Evolutionary conservation across 2,797 vertebrate genomes (phyloP).

Genomic region (Crocidura indochinensis): DNA sequence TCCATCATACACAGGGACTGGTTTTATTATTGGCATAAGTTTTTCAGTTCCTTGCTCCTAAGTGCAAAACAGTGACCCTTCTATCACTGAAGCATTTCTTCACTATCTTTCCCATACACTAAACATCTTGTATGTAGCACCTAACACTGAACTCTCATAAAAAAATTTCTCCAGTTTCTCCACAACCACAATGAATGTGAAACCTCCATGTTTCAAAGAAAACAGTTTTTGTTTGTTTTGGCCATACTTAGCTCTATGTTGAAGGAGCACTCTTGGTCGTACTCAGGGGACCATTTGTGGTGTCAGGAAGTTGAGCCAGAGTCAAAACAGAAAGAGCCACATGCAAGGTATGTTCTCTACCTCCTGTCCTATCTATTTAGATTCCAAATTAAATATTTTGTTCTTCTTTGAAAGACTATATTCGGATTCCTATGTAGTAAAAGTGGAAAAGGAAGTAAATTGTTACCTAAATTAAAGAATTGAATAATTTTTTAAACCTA

Average conservation of each 20-base stretch:
- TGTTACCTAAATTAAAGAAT: neutral
- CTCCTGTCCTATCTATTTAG: too few relatives aligned
- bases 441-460: neutral
- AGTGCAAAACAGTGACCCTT: neutral
- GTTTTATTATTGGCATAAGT: neutral
- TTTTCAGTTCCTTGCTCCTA: neutral
- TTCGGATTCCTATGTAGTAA: neutral
- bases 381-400: too few relatives aligned
- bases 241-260: too few relatives aligned
- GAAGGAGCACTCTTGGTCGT: too few relatives aligned
- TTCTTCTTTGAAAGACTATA: conserved; percentile 31
- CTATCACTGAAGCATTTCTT: neutral
- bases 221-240: neutral
- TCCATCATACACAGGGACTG: too few relatives aligned
- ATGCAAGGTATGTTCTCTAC: too few relatives aligned
- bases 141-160: neutral
- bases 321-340: too few relatives aligned
- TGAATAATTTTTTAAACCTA: neutral
- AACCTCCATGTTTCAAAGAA: conserved; percentile 22
- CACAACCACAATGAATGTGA: neutral
- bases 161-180: neutral
- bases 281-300: too few relatives aligned
- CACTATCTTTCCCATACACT: neutral
- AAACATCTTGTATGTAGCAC: too few relatives aligned
- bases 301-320: too few relatives aligned